Evolutionary conservation across 2,113 vertebrate species (phyloP).

Genomic region (Pachyramphus minor): DNA sequence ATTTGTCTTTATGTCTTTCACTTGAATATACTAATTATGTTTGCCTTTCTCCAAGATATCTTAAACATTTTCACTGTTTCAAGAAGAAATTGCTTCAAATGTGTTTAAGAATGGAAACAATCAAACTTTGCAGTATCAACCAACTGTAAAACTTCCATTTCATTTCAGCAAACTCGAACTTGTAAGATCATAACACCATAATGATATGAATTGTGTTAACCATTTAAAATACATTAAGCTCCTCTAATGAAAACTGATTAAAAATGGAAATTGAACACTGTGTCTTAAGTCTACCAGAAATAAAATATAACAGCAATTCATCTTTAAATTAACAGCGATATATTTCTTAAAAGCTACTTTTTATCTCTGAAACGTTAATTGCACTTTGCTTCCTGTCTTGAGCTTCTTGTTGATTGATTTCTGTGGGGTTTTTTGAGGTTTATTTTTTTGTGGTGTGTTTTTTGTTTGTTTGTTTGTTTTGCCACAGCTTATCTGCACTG

Average conservation of each 20-base stretch:
- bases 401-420: not conserved
- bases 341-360: not conserved
- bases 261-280: not conserved
- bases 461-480: not conserved
- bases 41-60: not conserved
- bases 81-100: not conserved
- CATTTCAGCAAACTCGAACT: not conserved
- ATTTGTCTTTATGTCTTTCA: not conserved
- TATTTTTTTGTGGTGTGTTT: not conserved
- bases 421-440: not conserved
- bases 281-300: not conserved
- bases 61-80: not conserved
- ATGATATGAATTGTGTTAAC: not conserved
- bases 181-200: not conserved
- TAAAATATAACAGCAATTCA: not conserved
- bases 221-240: not conserved
- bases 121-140: not conserved
- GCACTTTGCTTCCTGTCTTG: not conserved
- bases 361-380: not conserved
- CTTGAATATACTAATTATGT: not conserved
- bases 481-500: not conserved
- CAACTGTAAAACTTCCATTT: not conserved
- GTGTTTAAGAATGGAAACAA: not conserved
- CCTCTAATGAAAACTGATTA: not conserved
- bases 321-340: not conserved